These are phyloP conservation scores for Ptiloglossa arizonensis DNA, from an alignment of 1,140 invertebrate species.

Conservation along the genomic window DNA sequence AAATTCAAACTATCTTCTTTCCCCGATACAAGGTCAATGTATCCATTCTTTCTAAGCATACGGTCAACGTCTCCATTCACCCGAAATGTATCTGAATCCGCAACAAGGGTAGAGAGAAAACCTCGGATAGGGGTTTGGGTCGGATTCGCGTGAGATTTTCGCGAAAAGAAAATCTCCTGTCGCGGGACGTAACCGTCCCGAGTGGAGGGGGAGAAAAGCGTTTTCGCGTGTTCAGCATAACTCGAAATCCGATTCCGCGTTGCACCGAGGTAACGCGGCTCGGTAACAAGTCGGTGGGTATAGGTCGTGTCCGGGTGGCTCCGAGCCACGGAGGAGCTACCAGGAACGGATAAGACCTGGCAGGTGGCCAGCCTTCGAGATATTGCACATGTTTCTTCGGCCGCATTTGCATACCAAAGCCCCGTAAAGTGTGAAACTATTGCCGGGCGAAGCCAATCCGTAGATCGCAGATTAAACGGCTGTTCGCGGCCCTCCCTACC, in stretches of 20 bases:
- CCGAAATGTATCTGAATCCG: too few species aligned
- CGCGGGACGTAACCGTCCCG: constrained; percentile 1
- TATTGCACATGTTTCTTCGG: constrained; percentile 72
- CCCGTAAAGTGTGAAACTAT: constrained; percentile 76
- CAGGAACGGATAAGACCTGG: constrained; percentile 65
- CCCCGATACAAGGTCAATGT: too few species aligned
- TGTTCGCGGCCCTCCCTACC: too few species aligned
- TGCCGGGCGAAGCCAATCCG: constrained; percentile 70
- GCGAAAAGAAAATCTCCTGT: neutral
- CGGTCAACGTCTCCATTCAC: too few species aligned
- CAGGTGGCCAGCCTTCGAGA: constrained; percentile 71
- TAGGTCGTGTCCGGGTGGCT: constrained; percentile 51
- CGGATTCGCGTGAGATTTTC: neutral
- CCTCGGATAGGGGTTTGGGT: too few species aligned
- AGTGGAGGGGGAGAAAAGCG: neutral
- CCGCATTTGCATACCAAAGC: constrained; percentile 73
- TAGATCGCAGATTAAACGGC: constrained; percentile 73
- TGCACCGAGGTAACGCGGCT: constrained; percentile 45
- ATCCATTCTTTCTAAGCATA: too few species aligned
- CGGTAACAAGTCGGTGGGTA: constrained; percentile 51
- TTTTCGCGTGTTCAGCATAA: constrained; percentile 36
- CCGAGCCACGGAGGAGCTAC: constrained; percentile 6
- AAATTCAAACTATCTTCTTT: too few species aligned
- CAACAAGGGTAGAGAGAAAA: too few species aligned
- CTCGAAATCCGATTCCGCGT: constrained; percentile 42